Percentiles rank a stretch among this genome's conserved stretches.
These are phyloP conservation scores for Drosophila acutilabella DNA, from an alignment of 2,888 invertebrate genomes.

Conservation along the genomic window DNA sequence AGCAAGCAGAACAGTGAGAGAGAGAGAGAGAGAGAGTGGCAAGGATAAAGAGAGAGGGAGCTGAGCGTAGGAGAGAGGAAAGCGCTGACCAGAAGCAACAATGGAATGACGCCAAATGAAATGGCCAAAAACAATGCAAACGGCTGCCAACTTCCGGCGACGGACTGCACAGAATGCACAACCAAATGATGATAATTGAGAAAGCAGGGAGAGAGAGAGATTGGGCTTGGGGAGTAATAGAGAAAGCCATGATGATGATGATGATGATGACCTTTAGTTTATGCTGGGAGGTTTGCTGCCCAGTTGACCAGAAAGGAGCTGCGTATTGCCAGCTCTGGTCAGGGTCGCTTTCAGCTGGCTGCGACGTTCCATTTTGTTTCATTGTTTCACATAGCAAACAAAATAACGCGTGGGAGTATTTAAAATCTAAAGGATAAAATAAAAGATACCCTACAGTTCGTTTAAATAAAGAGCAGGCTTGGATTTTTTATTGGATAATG, in stretches of 20 bases:
- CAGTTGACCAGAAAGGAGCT: slow-evolving; percentile 75
- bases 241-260: slow-evolving; percentile 17
- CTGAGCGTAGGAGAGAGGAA: not conserved
- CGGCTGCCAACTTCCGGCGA: slow-evolving; percentile 81
- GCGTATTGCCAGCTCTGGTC: slow-evolving; percentile 32
- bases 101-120: slow-evolving; percentile 71
- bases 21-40: slow-evolving; percentile 14
- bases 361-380: slow-evolving; percentile 43
- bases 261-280: slow-evolving; percentile 62
- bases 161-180: slow-evolving; percentile 45
- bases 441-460: not conserved
- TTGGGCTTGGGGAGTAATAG: not conserved
- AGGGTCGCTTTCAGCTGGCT: slow-evolving; percentile 32
- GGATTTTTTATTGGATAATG: not conserved
- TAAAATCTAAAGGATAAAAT: not conserved
- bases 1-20: slow-evolving; percentile 24
- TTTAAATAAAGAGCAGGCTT: not conserved
- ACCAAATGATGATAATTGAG: slow-evolving; percentile 33
- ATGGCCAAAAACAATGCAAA: slow-evolving; percentile 75
- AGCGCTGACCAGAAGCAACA: slow-evolving; percentile 59
- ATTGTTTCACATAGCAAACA: slow-evolving; percentile 64
- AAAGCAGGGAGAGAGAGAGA: slow-evolving; percentile 10
- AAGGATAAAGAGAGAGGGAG: not conserved
- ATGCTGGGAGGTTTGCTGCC: slow-evolving; percentile 36
- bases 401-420: slow-evolving; percentile 1